Percentiles rank a stretch among this genome's conserved stretches.
Evolutionary conservation across 1,140 invertebrate species (phyloP).

Genomic region (Pseudomyrmex flavicornis): DNA sequence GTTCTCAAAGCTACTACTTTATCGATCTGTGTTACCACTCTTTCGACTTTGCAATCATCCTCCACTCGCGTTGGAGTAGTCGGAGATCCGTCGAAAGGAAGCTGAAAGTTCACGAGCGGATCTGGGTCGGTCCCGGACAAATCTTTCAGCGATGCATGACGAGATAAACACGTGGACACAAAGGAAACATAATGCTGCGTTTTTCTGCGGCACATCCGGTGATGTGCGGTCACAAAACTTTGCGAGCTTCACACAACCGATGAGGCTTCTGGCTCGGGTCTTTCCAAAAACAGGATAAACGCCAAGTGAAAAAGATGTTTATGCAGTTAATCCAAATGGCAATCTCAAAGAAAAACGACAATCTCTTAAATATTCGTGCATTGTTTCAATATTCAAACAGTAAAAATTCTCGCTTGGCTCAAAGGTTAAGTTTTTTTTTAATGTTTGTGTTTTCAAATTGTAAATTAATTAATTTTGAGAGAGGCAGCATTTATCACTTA

Average conservation of each 20-base stretch:
- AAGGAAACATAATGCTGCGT: slow-evolving; percentile 48
- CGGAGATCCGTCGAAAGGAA: slow-evolving; percentile 48
- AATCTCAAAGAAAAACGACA: not conserved
- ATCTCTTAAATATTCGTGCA: not conserved
- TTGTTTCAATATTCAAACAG: not conserved
- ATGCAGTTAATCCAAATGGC: slow-evolving; percentile 20
- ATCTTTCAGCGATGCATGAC: slow-evolving; percentile 65
- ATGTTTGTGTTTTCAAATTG: not conserved
- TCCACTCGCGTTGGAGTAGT: slow-evolving; percentile 17
- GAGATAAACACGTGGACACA: slow-evolving; percentile 65
- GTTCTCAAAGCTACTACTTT: not conserved
- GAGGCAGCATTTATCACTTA: not conserved
- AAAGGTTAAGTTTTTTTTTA: not conserved
- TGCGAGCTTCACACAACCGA: not conserved
- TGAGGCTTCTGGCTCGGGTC: slow-evolving; percentile 30
- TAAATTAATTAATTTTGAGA: not conserved
- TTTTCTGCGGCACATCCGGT: slow-evolving; percentile 37
- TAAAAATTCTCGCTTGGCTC: not conserved
- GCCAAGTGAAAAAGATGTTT: slow-evolving; percentile 40
- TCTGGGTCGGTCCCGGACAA: slow-evolving; percentile 58
- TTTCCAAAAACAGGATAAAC: slow-evolving; percentile 49
- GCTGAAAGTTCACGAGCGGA: slow-evolving; percentile 54
- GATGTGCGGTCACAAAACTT: slow-evolving; percentile 13
- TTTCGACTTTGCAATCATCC: slow-evolving; percentile 35
- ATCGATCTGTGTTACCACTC: slow-evolving; percentile 22